Percentiles rank a stretch among this genome's conserved stretches.
phyloP scores from a whole-genome alignment of 2,888 invertebrate species.

The Himalopsyche tibetana region DNA sequence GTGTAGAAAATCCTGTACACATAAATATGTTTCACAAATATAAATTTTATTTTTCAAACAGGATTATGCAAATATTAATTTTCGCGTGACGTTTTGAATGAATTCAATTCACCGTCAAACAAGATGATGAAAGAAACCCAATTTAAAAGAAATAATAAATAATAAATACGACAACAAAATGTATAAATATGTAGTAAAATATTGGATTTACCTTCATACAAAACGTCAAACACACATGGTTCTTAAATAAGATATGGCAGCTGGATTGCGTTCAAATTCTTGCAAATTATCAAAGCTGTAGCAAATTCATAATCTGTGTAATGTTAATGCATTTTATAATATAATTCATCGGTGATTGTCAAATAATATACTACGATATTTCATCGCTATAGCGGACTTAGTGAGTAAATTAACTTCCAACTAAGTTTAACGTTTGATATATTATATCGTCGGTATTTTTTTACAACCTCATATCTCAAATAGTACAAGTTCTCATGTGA shows the following conservation, averaged over 20 bases:
- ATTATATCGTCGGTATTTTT: no score
- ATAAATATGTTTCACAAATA: neutral
- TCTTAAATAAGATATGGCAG: neutral
- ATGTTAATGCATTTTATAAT: no score
- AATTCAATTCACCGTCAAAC: constrained; percentile 56
- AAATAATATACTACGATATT: no score
- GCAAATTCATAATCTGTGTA: no score
- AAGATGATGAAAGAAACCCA: constrained; percentile 54
- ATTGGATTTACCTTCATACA: neutral
- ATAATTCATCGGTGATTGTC: no score
- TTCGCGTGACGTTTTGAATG: constrained; percentile 54
- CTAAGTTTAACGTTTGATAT: no score
- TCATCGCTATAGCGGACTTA: no score
- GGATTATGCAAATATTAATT: constrained; percentile 27
- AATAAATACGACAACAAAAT: neutral
- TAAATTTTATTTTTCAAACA: neutral
- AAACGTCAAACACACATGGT: neutral
- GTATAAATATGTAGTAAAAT: neutral
- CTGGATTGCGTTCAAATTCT: no score
- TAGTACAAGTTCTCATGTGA: no score
- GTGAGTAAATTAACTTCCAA: no score
- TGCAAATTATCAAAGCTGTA: no score
- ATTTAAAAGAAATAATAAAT: constrained; percentile 55
- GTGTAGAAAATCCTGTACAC: neutral
- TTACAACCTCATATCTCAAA: no score